Evolutionary conservation across 1,140 invertebrate species (phyloP).

Genomic region (Magallana ariakensis): DNA sequence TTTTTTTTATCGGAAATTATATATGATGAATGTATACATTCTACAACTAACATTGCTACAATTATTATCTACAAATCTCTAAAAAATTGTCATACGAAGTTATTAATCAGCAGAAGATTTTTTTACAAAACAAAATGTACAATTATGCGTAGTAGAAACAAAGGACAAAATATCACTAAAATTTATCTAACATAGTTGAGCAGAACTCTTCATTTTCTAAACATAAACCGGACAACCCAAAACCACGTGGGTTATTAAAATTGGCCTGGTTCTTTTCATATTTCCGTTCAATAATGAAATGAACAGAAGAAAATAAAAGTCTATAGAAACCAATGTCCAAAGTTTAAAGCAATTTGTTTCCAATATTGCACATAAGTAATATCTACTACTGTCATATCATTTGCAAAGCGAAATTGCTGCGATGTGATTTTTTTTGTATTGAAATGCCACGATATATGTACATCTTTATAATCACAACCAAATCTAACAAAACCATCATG

Average conservation of each 20-base stretch:
- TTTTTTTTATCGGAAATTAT: constrained; percentile 35
- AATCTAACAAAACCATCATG: background rate
- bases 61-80: constrained; percentile 25
- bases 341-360: constrained; percentile 1
- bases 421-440: background rate
- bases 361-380: constrained; percentile 13
- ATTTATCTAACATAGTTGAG: no score
- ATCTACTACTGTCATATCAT: background rate
- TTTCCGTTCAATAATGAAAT: no score
- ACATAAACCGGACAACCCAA: no score
- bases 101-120: constrained; percentile 26
- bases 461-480: background rate
- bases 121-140: constrained; percentile 16
- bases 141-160: constrained; percentile 40
- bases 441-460: background rate
- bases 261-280: no score
- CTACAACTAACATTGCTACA: constrained; percentile 25
- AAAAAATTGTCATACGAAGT: constrained; percentile 29
- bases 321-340: background rate
- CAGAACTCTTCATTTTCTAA: no score
- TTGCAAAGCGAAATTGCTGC: background rate
- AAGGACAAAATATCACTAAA: constrained; percentile 20
- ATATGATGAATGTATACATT: constrained; percentile 42
- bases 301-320: no score
- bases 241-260: no score